Base-by-base conservation (phyloP, 2,797 vertebrate genomes). In the Vespertilio murinus region DNA sequence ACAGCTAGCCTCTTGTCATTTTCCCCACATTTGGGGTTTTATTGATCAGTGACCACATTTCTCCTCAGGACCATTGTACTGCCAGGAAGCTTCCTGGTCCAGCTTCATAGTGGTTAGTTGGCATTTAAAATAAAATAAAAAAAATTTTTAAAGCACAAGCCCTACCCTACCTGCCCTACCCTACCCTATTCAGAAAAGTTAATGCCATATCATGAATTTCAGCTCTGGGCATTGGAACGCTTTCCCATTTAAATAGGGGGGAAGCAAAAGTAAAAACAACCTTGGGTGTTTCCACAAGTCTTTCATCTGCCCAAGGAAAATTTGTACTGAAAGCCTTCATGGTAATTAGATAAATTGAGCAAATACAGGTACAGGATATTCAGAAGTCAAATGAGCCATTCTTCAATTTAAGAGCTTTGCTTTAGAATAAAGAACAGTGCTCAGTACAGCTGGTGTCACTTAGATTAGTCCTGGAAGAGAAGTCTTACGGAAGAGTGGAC, bases 291-390 rank as follows among this genome's bases (percentile, higher is more conserved):
- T 73, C 56, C 75, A 6, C 28, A 81, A 45, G 73, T 42, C 30
- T 90, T 81, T 95, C 92, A 94, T 77, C 91, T 92, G 61, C 49
- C 67, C 74, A 73, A 23, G 38, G 74, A 90, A 83, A 82, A 93
- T 30, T 88, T n/a, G 40, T 56, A 64, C 4, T 74, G 22, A 96
- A 94, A 94, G 45, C 4, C 35, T 42, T 94, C 80, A 74, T 2
- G 84, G 69, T 78, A 97, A 80, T 97, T 91, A 94, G n/a, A 95
- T 85, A n/a, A 33, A 67, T 93, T 96, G 90, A 87, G 94, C 13
- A 94, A 79, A 70, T 78, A 65, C 20, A 23, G 56, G 71, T 82
- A 80, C 81, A 95, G 9, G 18, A 16, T 42, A 90, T 59, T 83
- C 49, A 97, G 40, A 97, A 97, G 88, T 64, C 49, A 97, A 93